phyloP scores from a whole-genome alignment of 2,113 vertebrate species.

The Typhlomys cinereus region DNA sequence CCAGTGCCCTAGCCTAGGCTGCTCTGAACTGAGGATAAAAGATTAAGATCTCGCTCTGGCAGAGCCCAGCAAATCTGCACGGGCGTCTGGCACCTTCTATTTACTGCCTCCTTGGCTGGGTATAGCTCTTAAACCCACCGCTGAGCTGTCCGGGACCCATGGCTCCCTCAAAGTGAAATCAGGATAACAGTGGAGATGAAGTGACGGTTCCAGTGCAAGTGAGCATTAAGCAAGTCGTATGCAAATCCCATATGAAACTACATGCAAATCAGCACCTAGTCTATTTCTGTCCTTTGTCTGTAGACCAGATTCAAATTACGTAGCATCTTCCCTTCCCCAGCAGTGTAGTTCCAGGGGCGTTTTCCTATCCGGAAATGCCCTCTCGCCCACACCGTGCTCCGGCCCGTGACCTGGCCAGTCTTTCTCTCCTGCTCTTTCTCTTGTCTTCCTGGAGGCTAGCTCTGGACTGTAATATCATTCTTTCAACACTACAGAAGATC shows the following conservation, averaged over 20 bases:
- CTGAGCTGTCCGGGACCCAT: background rate
- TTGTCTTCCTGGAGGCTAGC: background rate
- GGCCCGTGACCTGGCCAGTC: background rate
- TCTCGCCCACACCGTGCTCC: accelerated
- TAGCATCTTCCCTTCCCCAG: background rate
- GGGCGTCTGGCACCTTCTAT: background rate
- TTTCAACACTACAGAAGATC: background rate
- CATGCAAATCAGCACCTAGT: conserved; percentile 58
- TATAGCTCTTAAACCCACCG: background rate
- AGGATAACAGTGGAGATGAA: background rate
- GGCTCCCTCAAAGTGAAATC: background rate
- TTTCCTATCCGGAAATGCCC: background rate
- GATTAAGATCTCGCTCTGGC: background rate
- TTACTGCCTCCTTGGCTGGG: background rate
- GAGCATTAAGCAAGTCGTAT: conserved; percentile 54
- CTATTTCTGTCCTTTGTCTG: conserved; percentile 61
- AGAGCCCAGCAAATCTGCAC: background rate
- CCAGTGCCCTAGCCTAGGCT: background rate
- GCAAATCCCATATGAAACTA: conserved; percentile 53
- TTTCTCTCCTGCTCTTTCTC: background rate
- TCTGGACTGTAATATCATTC: background rate
- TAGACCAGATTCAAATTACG: background rate
- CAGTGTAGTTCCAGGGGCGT: background rate
- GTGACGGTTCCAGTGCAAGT: conserved; percentile 32
- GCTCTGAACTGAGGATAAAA: background rate